Evolutionary conservation across 2,888 invertebrate genomes (phyloP), one percentile per base, ranked within the genome.

Genomic region (Acrobasis consociella): DNA sequence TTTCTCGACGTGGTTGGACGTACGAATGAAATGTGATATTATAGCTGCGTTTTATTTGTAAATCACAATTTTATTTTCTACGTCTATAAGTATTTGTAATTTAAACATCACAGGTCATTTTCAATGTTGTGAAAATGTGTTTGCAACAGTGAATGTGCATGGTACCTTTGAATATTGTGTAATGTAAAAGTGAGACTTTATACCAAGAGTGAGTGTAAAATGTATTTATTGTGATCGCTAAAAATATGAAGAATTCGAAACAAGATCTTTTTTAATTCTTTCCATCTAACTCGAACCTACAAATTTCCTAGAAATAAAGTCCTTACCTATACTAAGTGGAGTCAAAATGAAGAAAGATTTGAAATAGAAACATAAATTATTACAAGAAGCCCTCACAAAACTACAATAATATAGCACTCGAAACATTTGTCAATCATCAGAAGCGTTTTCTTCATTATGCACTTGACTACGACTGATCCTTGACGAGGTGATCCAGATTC

Each of bases 101-200:
- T 66, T 22, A 60, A 67, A 69, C 67, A 69, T 64, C 67, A 73
- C 72, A 68, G 69, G 75, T 72, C 79, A 76, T 80, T 71, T 83
- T 87, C 85, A 87, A 88, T 89, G 82, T 86, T 87, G 86, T 80
- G 83, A 87, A 87, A 77, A 89, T 89, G 67, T 82, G 72, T 87
- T 89, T 85, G 81, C 86, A 87, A 89, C 87, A 89, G 85, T 87
- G 87, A 87, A 85, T 73, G 67, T 84, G 82, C 73, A 71, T 73
- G 65, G 65, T 70, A 72, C 66, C 64, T 66, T 66, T 51, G 58
- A 64, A 49, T 49, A 42, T 42, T 22, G 38, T 49, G 39, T 50
- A 60, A 62, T 49, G 16, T 65, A 66, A 73, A 74, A 76, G 77
- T 77, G 77, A 77, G 70, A 74, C 73, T 70, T 65, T 63, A 46